phyloP scores from a whole-genome alignment of 2,888 invertebrate genomes.

The Cryptophagus acutangulus region DNA sequence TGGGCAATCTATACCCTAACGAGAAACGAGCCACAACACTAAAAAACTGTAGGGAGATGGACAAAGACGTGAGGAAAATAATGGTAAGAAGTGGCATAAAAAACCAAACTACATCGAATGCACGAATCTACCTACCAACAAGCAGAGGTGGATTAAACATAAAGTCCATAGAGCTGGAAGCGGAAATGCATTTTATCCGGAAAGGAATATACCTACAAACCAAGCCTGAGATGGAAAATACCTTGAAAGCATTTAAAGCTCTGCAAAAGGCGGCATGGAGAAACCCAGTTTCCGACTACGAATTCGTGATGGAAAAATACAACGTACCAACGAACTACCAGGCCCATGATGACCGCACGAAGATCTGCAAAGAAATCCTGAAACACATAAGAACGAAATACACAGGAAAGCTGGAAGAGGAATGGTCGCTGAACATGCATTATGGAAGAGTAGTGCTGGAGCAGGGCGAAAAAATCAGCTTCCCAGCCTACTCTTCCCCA shows the following conservation, averaged over 20 bases:
- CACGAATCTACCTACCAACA: conserved; percentile 9
- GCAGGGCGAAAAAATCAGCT: conserved; percentile 10
- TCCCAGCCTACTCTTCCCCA: conserved; percentile 15
- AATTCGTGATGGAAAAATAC: conserved; percentile 12
- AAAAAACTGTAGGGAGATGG: conserved; percentile 9
- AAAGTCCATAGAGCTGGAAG: conserved; percentile 9
- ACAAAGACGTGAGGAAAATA: conserved; percentile 6
- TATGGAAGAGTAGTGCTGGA: conserved; percentile 18
- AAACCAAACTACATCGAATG: conserved; percentile 14
- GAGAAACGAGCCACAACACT: conserved; percentile 13
- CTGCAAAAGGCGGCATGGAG: conserved; percentile 15
- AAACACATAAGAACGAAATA: background rate
- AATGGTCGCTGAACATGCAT: conserved; percentile 20
- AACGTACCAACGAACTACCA: background rate
- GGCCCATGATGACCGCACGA: background rate
- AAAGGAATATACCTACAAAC: conserved; percentile 14
- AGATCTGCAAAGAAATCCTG: conserved; percentile 8
- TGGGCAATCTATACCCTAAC: conserved; percentile 10
- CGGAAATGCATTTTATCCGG: conserved; percentile 10
- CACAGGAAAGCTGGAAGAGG: background rate
- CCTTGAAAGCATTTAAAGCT: conserved; percentile 3
- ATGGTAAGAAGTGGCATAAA: conserved; percentile 11
- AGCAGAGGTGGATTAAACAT: conserved; percentile 12
- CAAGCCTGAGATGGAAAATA: conserved; percentile 8
- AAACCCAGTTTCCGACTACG: conserved; percentile 12